Conservation (phyloP, 1,140 invertebrate genomes). For the Lasioglossum albipes region DNA sequence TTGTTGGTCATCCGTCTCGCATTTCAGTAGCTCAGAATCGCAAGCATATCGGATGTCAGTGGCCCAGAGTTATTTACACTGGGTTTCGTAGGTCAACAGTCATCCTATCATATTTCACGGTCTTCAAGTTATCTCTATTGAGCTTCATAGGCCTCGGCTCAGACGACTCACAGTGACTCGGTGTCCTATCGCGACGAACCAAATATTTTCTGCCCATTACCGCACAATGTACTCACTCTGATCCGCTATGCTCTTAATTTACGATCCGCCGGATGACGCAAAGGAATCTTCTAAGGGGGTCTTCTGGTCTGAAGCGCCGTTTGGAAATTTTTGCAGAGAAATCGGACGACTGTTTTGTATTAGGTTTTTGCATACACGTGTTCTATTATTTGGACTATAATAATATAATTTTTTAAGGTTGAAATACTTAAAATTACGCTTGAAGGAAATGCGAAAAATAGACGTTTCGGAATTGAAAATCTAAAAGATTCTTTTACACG, state of each 20-base stretch:
- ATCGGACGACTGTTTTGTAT: too few species aligned
- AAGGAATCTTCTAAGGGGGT: not conserved
- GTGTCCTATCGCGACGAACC: not conserved
- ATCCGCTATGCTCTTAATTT: not conserved
- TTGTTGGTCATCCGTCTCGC: not conserved
- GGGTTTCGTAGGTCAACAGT: not conserved
- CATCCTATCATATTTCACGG: not conserved
- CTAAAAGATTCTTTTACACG: not conserved
- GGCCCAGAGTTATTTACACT: not conserved
- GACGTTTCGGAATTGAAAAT: too few species aligned
- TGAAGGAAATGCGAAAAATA: too few species aligned
- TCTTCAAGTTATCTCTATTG: not conserved
- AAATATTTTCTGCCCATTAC: not conserved
- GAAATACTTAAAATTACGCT: too few species aligned
- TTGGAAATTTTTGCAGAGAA: too few species aligned
- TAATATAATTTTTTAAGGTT: too few species aligned
- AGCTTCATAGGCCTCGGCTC: not conserved
- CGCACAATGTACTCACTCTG: not conserved
- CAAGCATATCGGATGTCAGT: not conserved
- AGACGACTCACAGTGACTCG: not conserved
- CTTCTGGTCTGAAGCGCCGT: too few species aligned
- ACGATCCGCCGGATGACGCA: conserved; percentile 7
- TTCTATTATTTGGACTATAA: too few species aligned
- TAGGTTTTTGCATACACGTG: too few species aligned
- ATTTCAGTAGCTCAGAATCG: not conserved